phyloP scores from a whole-genome alignment of 2,888 invertebrate species.

The Frankliniella intonsa region DNA sequence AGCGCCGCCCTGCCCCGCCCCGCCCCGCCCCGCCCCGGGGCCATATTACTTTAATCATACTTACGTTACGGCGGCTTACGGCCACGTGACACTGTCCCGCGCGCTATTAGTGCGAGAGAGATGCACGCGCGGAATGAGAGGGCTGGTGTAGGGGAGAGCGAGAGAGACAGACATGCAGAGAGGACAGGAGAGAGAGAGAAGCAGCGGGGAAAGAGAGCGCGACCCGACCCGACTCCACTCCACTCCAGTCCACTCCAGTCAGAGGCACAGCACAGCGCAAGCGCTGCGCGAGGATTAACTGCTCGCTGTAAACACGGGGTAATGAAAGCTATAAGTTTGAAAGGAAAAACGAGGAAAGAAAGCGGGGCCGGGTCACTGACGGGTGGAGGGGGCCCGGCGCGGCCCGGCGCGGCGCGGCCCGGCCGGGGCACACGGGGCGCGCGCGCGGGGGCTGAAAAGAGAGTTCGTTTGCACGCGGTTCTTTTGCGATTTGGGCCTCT shows the following conservation, averaged over 20 bases:
- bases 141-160: background rate
- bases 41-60: constrained; percentile 1
- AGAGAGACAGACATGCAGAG: background rate
- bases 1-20: background rate
- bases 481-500: too few relatives aligned
- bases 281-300: background rate
- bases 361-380: too few relatives aligned
- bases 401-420: too few relatives aligned
- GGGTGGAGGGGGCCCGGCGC: too few relatives aligned
- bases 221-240: background rate
- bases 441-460: too few relatives aligned
- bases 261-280: background rate
- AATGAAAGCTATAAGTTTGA: too few relatives aligned
- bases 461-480: too few relatives aligned
- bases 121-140: background rate
- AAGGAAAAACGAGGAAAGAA: too few relatives aligned
- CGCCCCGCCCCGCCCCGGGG: background rate
- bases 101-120: background rate
- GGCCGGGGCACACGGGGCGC: too few relatives aligned
- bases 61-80: background rate
- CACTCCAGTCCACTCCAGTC: too few relatives aligned
- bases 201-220: background rate
- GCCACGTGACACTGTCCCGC: too few relatives aligned
- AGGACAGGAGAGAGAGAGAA: background rate
- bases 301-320: too few relatives aligned